These are phyloP conservation scores for Amphibalanus amphitrite DNA, from an alignment of 1,140 invertebrate genomes.

Conservation along the genomic window DNA sequence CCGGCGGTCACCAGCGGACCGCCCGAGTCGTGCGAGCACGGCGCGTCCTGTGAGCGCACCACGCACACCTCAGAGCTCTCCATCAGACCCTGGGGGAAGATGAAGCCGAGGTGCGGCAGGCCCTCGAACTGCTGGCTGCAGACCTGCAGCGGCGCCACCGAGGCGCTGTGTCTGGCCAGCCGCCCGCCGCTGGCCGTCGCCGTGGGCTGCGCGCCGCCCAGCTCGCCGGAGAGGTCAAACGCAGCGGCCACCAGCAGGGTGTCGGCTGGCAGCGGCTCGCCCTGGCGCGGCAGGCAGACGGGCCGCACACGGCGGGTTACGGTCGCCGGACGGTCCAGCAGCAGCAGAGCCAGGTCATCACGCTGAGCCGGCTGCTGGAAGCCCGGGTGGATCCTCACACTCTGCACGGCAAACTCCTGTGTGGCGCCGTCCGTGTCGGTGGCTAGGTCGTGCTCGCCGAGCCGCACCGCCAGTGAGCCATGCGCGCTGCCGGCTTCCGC, in stretches of 20 bases:
- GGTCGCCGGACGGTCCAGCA: not conserved
- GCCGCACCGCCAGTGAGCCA: not conserved
- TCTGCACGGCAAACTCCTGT: not conserved
- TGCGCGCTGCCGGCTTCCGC: not conserved
- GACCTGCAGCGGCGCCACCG: not conserved
- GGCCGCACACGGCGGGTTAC: not conserved
- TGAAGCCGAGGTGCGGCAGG: not conserved
- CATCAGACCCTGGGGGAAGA: not conserved
- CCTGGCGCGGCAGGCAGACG: not conserved
- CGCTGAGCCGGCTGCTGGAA: not conserved
- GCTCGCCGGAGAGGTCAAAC: not conserved
- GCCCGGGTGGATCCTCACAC: not conserved
- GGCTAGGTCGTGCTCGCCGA: not conserved
- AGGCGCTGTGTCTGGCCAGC: not conserved
- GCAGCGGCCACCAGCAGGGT: not conserved
- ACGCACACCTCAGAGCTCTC: not conserved
- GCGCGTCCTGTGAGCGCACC: too few species aligned
- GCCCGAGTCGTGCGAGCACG: not conserved
- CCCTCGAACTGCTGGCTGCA: not conserved
- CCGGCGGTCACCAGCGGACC: not conserved
- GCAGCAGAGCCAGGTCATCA: not conserved
- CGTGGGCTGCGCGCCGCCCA: not conserved
- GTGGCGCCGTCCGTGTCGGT: not conserved
- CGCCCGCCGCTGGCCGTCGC: too few species aligned
- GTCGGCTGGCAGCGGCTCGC: too few species aligned